phyloP scores from a whole-genome alignment of 2,113 vertebrate species.

The Oreocharis arfaki region DNA sequence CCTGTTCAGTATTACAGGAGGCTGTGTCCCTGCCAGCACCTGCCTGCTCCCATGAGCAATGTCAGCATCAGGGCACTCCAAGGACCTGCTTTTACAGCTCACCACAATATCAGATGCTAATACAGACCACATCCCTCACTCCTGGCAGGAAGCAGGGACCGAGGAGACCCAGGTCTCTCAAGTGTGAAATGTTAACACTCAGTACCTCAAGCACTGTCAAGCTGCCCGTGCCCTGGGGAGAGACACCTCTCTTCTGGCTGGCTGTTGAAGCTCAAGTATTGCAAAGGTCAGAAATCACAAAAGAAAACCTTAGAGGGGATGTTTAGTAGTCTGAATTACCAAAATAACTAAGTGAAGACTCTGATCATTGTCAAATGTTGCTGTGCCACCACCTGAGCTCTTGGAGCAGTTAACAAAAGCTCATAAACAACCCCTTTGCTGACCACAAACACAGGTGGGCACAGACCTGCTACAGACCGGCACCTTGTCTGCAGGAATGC shows the following conservation, averaged over 20 bases:
- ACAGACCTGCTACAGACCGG: background rate
- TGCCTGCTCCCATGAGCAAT: background rate
- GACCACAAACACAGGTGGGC: fast-evolving
- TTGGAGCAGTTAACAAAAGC: background rate
- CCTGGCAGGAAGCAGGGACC: background rate
- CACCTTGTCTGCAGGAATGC: fast-evolving
- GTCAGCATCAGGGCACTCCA: background rate
- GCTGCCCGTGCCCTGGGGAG: background rate
- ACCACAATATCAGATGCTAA: background rate
- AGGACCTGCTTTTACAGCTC: background rate
- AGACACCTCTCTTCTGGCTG: background rate
- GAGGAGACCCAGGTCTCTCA: background rate
- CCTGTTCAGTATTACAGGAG: background rate
- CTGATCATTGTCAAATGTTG: background rate
- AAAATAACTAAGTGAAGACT: background rate
- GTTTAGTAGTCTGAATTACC: background rate
- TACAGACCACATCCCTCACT: background rate
- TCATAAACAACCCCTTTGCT: background rate
- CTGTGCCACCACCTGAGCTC: background rate
- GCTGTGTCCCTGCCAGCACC: background rate
- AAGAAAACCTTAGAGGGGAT: background rate
- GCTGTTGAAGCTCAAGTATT: background rate
- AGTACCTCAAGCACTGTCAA: background rate
- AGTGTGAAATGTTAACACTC: background rate
- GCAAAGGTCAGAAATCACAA: background rate